phyloP scores from a whole-genome alignment of 2,113 vertebrate species.

The Cyphomyrus plagiostoma region DNA sequence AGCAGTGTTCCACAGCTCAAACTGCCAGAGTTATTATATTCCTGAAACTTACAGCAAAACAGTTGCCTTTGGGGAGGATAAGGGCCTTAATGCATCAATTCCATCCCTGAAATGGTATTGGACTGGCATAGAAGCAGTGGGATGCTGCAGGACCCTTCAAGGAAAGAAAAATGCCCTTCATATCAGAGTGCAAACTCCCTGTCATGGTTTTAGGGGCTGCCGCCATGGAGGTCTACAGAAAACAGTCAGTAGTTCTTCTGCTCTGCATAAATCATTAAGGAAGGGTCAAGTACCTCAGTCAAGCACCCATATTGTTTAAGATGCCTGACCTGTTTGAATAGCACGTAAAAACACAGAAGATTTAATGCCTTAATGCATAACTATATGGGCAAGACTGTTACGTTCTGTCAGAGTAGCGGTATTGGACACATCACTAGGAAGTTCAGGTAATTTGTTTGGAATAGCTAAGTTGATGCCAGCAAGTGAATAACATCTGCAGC shows the following conservation, averaged over 20 bases:
- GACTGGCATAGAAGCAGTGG: background rate
- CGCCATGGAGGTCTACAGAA: background rate
- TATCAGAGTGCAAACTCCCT: background rate
- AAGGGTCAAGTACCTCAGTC: background rate
- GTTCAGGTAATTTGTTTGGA: background rate
- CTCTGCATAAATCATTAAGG: background rate
- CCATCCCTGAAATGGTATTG: background rate
- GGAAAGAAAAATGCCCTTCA: background rate
- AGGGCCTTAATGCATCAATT: constrained; percentile 9
- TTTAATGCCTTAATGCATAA: background rate
- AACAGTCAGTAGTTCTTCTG: background rate
- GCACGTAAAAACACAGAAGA: background rate
- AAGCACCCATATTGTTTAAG: background rate
- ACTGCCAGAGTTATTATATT: constrained; percentile 46
- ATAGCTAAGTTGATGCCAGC: background rate
- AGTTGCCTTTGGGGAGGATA: constrained; percentile 31
- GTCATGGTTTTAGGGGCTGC: background rate
- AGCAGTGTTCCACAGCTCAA: constrained; percentile 51
- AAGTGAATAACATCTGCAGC: background rate
- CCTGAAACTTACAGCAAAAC: constrained; percentile 27
- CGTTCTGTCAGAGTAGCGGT: background rate
- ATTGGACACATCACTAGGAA: background rate
- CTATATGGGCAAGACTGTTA: background rate
- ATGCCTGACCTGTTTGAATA: background rate
- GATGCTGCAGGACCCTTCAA: background rate